These are phyloP conservation scores for Oopsacas minuta DNA, from an alignment of 37 sponge, comb jelly and placozoan species.

Conservation along the genomic window DNA sequence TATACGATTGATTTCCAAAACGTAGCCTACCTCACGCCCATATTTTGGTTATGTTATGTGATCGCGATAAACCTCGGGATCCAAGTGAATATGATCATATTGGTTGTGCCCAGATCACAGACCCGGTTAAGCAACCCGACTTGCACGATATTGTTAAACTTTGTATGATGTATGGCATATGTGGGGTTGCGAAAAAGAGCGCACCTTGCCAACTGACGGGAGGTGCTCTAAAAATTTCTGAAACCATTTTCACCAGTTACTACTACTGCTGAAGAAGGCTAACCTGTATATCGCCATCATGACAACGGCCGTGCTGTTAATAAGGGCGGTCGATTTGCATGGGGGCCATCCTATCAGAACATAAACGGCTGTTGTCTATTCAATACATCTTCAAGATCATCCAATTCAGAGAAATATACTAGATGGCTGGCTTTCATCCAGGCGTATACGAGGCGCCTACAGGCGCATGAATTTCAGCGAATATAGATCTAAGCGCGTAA, in stretches of 20 bases:
- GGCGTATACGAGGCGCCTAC: too few relatives aligned
- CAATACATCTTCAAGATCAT: too few relatives aligned
- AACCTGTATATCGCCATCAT: slow-evolving; percentile 20
- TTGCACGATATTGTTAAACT: slow-evolving; percentile 16
- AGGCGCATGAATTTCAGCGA: too few relatives aligned
- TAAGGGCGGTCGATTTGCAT: too few relatives aligned
- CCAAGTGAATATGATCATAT: not conserved
- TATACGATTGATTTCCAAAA: slow-evolving; percentile 20
- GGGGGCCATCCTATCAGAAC: too few relatives aligned
- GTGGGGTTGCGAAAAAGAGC: slow-evolving; percentile 12
- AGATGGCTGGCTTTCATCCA: too few relatives aligned
- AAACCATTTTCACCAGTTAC: slow-evolving; percentile 13
- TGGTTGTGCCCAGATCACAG: not conserved
- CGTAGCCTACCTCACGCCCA: slow-evolving; percentile 33
- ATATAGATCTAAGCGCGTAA: too few relatives aligned
- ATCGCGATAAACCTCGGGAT: not conserved
- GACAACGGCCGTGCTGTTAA: slow-evolving; percentile 12
- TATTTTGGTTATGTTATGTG: not conserved
- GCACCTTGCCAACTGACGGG: not conserved
- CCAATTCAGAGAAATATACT: too few relatives aligned
- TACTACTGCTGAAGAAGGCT: slow-evolving; percentile 18
- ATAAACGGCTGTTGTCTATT: too few relatives aligned
- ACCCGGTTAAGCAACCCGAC: not conserved
- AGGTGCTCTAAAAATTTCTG: slow-evolving; percentile 4
- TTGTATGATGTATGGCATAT: slow-evolving; percentile 29